Percentiles rank a stretch among this genome's conserved stretches.
phyloP scores from a whole-genome alignment of 2,113 vertebrate species.

The Vidua macroura region DNA sequence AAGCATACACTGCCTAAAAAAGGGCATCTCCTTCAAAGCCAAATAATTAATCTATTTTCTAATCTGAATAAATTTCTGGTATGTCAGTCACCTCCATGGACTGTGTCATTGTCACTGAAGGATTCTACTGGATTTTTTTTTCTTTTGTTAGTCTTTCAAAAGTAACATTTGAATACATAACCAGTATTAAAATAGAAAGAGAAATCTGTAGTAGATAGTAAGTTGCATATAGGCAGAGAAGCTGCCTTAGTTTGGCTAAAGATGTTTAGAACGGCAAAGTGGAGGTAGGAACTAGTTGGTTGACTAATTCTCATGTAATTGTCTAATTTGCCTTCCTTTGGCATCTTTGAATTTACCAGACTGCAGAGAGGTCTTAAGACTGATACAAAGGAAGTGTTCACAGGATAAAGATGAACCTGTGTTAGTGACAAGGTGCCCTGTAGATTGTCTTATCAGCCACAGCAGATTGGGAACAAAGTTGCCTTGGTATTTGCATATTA shows the following conservation, averaged over 20 bases:
- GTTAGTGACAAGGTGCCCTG: neutral
- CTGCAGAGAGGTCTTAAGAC: neutral
- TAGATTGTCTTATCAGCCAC: neutral
- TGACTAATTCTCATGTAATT: neutral
- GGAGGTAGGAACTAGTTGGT: neutral
- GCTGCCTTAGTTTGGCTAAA: neutral
- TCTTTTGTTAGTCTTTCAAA: neutral
- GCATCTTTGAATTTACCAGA: neutral
- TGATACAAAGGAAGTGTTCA: neutral
- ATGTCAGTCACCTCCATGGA: neutral
- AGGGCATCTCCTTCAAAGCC: neutral
- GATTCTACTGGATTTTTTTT: slow-evolving; percentile 2
- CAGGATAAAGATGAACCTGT: neutral
- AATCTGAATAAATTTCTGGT: neutral
- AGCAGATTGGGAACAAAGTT: neutral
- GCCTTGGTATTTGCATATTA: neutral
- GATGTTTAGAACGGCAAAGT: neutral
- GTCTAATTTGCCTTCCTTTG: neutral
- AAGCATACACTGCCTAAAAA: neutral
- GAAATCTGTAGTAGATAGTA: neutral
- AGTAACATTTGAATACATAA: neutral
- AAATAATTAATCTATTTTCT: neutral
- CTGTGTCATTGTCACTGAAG: neutral
- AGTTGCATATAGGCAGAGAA: neutral
- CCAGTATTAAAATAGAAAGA: neutral